A percentile compares a stretch with the other conserved stretches of the same genome.
Evolutionary conservation across 2,888 invertebrate genomes (phyloP).

Genomic region (Nomada hirtipes): DNA sequence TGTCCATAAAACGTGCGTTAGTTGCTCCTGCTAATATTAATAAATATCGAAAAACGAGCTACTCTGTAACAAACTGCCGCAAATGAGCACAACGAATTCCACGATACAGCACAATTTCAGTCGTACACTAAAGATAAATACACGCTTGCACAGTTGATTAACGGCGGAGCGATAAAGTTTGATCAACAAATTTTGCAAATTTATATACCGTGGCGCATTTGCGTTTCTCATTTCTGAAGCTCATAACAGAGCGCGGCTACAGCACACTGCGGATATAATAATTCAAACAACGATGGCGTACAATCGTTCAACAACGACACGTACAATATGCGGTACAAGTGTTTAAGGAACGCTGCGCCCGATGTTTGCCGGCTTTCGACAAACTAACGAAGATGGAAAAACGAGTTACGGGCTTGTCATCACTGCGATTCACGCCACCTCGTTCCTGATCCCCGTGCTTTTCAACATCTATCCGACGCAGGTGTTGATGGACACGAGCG

Average conservation of each 20-base stretch:
- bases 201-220: conserved; percentile 12
- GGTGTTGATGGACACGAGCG: conserved; percentile 9
- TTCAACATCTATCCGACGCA: conserved; percentile 14
- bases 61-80: too few relatives aligned
- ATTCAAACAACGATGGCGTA: not conserved
- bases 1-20: too few relatives aligned
- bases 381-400: conserved; percentile 17
- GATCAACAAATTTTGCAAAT: conserved; percentile 9
- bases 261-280: not conserved
- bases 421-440: not conserved
- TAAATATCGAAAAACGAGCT: too few relatives aligned
- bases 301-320: not conserved
- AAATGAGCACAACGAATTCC: too few relatives aligned
- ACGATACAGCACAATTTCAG: too few relatives aligned
- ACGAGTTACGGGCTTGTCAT: not conserved
- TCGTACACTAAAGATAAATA: too few relatives aligned
- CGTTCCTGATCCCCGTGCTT: not conserved
- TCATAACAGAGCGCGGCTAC: not conserved
- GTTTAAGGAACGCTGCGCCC: not conserved
- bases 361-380: conserved; percentile 23
- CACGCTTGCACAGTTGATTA: too few relatives aligned
- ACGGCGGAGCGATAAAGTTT: not conserved
- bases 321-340: not conserved
- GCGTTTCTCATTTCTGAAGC: conserved; percentile 1
- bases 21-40: too few relatives aligned